Base-by-base conservation (phyloP, 2,888 invertebrate species). In the Pheosia tremula region DNA sequence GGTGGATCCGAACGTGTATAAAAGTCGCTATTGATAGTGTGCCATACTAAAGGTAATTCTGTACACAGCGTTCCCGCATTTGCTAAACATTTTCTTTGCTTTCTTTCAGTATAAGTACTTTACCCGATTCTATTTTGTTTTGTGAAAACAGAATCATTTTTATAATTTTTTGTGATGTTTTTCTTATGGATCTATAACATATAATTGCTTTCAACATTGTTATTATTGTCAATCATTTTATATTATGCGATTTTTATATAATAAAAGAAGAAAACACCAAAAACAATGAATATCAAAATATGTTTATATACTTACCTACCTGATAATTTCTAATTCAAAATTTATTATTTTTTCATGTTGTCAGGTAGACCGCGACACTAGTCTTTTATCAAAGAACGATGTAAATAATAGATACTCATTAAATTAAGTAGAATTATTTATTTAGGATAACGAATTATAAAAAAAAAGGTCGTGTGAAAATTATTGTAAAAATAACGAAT, bases 371-470 rank as follows among this genome's bases (percentile, higher is more conserved):
- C 74, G 75, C 82, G 84, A 81, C 80, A 85, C 90, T 91, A 91
- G 90, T 91, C 87, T 88, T 72, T 85, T 87, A 91, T 89, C 85
- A 90, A 89, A 77, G 78, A 85, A 82, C 84, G 77, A 79, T 93
- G 92, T 93, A 93, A 88, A 93, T 93, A 93, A 85, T 90, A 91
- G 90, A 87, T 90, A 91, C 88, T 89, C 88, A 86, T 88, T 86
- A 86, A 83, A 83, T 63, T 90, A 91, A 89, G 88, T 92, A 92
- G 90, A 87, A 88, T 81, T 89, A 90, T 90, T 89, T 87, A 87
- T 86, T 81, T 87, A 91, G 88, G 83, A 80, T 79, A 81, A 82
- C 37, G 61, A 82, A 81, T 83, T 83, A 84, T 83, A 70, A 84
- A 83, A 85, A 85, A 82, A 81, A 84, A 72, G 2, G 2, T 84